Evolutionary conservation across 2,888 invertebrate species (phyloP).

Genomic region (Meloe dianella): DNA sequence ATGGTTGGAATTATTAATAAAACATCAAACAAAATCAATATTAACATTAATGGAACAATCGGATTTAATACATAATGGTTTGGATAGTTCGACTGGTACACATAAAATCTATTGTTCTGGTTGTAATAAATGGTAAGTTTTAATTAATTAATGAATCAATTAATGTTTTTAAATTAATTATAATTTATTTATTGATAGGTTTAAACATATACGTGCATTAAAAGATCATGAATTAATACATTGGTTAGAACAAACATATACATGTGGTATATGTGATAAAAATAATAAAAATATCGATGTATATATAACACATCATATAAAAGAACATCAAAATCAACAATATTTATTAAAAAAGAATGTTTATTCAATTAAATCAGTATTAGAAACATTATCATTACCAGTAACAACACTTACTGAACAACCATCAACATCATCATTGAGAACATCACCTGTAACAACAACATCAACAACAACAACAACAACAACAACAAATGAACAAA

Average conservation of each 20-base stretch:
- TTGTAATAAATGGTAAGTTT: conserved; percentile 10
- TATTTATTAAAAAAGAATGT: conserved; percentile 18
- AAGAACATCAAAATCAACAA: conserved; percentile 28
- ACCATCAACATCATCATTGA: background rate
- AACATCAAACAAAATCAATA: background rate
- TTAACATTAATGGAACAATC: background rate
- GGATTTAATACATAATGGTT: background rate
- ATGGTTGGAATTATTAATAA: background rate
- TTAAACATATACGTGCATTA: conserved; percentile 44
- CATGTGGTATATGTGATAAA: conserved; percentile 59
- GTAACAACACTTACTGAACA: background rate
- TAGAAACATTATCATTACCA: background rate
- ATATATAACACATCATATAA: conserved; percentile 46
- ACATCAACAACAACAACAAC: background rate
- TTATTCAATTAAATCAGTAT: conserved; percentile 21
- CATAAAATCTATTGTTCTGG: background rate
- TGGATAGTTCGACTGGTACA: background rate
- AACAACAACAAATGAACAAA: conserved; percentile 3
- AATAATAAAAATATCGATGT: conserved; percentile 48
- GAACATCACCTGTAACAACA: background rate
- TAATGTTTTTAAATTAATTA: no score
- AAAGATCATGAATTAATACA: conserved; percentile 61
- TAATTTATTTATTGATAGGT: no score
- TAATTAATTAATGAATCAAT: background rate
- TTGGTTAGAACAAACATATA: conserved; percentile 59